phyloP scores from a whole-genome alignment of 2,113 vertebrate species.

The Boulengeromyrus knoepffleri region DNA sequence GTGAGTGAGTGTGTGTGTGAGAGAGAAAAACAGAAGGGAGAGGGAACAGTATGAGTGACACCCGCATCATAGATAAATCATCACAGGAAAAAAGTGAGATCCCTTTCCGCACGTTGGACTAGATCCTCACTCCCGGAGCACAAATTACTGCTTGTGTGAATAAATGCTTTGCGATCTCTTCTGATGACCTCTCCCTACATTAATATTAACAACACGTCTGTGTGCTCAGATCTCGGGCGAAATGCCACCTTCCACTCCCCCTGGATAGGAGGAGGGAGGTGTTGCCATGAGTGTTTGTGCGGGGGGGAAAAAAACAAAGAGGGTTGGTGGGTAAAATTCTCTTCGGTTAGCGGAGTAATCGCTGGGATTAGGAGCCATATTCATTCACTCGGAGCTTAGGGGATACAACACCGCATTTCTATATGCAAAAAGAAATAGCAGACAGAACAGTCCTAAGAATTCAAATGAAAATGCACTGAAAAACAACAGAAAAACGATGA shows the following conservation, averaged over 20 bases:
- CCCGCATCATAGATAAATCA: neutral
- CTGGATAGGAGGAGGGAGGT: neutral
- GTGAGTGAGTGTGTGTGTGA: slow-evolving; percentile 11
- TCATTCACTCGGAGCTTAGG: neutral
- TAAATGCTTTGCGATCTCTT: neutral
- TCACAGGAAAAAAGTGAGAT: neutral
- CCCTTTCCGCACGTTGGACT: neutral
- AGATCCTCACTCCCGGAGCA: neutral
- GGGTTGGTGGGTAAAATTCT: neutral
- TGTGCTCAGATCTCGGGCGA: neutral
- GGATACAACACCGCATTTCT: neutral
- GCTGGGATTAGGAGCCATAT: neutral
- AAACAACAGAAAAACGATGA: neutral
- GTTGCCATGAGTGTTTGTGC: neutral
- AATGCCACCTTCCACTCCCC: neutral
- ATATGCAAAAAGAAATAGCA: neutral
- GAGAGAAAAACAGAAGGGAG: slow-evolving; percentile 6
- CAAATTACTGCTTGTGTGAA: neutral
- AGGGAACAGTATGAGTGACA: neutral
- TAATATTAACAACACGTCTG: neutral
- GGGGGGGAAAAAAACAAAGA: neutral
- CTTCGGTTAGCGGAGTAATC: neutral
- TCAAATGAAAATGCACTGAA: neutral
- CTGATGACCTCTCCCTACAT: neutral
- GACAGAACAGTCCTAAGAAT: neutral